These are phyloP conservation scores for Tinamus guttatus DNA, from an alignment of 2,113 vertebrate genomes.

Conservation along the genomic window DNA sequence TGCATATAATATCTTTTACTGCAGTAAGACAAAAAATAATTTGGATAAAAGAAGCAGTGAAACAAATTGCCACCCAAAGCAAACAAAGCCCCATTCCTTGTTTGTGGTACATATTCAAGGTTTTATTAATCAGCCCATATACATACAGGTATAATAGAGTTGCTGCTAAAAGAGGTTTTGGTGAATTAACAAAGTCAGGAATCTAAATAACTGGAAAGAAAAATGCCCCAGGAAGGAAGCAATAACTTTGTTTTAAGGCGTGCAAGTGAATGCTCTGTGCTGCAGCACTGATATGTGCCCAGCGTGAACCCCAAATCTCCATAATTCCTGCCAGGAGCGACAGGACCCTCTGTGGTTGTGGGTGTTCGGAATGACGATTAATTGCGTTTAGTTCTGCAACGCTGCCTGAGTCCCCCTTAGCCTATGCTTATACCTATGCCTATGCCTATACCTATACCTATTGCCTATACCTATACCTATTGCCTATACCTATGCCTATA, in stretches of 20 bases:
- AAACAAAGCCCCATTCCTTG: not conserved
- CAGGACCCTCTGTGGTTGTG: not conserved
- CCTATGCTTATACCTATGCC: too few species aligned
- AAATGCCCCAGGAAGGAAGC: not conserved
- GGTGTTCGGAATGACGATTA: not conserved
- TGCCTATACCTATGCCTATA: too few species aligned
- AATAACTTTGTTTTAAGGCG: not conserved
- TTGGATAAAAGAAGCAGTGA: not conserved
- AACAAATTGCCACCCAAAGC: not conserved
- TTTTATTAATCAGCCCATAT: not conserved
- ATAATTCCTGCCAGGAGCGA: rapidly evolving
- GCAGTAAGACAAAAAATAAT: not conserved
- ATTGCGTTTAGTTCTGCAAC: not conserved
- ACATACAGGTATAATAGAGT: not conserved
- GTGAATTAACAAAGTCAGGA: not conserved
- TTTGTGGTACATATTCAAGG: not conserved
- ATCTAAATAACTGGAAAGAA: not conserved
- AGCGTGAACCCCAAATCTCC: not conserved
- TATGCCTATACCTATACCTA: too few species aligned
- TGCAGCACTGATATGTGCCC: not conserved
- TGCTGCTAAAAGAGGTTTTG: not conserved
- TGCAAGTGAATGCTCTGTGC: not conserved
- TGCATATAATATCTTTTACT: not conserved
- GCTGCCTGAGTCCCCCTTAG: not conserved
- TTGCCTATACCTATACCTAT: too few species aligned